Evolutionary conservation across 1,140 invertebrate genomes (phyloP).

Genomic region (Rhynchophorus ferrugineus): DNA sequence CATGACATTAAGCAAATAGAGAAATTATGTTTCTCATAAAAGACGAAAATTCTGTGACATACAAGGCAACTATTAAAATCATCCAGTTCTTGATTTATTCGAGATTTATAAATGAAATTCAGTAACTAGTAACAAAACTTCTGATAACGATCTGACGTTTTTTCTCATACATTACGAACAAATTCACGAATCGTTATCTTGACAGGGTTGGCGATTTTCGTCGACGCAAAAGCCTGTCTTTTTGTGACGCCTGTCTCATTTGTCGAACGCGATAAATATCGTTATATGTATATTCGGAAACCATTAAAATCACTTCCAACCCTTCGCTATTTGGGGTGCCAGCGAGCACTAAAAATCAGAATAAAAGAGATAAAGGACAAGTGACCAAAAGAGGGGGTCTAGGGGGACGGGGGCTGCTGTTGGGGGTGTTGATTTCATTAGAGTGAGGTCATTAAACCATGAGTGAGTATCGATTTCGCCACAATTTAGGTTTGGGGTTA

Average conservation of each 20-base stretch:
- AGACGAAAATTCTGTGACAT: too few species aligned
- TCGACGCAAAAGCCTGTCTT: too few species aligned
- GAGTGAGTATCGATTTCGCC: constrained; percentile 2
- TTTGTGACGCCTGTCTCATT: not conserved
- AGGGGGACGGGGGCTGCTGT: not conserved
- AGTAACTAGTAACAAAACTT: too few species aligned
- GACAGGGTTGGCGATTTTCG: too few species aligned
- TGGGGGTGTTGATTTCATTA: constrained; percentile 9
- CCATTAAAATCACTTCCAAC: not conserved
- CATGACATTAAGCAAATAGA: too few species aligned
- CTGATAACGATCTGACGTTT: too few species aligned
- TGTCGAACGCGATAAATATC: not conserved
- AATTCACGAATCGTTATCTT: too few species aligned
- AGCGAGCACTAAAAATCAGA: not conserved
- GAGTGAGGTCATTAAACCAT: constrained; percentile 8
- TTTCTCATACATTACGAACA: too few species aligned
- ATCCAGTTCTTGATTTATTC: not conserved
- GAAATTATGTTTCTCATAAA: too few species aligned
- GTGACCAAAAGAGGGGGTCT: constrained; percentile 3
- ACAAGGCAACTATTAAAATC: not conserved
- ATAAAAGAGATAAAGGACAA: not conserved
- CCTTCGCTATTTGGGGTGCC: not conserved
- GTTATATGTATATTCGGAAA: not conserved
- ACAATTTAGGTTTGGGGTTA: not conserved
- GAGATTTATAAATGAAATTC: too few species aligned